phyloP scores from a whole-genome alignment of 2,797 vertebrate genomes.

The Sus cebifrons region DNA sequence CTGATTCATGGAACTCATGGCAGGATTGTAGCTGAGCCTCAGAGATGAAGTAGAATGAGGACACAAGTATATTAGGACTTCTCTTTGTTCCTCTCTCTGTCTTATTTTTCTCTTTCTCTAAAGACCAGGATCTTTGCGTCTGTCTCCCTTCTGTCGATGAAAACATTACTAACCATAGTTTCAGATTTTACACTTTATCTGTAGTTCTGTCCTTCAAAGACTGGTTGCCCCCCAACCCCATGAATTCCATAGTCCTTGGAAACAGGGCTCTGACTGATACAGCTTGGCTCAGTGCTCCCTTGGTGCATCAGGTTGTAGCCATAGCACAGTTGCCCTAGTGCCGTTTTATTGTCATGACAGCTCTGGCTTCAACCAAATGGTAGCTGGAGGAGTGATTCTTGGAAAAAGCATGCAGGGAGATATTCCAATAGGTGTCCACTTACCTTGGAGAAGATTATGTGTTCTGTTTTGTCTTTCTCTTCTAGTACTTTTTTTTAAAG shows the following conservation, averaged over 20 bases:
- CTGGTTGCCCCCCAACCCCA: neutral
- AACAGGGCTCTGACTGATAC: neutral
- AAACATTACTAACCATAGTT: neutral
- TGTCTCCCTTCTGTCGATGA: neutral
- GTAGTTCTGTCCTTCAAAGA: too few species aligned
- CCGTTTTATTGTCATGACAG: neutral
- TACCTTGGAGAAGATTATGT: neutral
- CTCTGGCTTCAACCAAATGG: neutral
- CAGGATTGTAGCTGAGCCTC: neutral
- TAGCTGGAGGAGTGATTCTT: neutral
- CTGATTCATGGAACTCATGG: neutral
- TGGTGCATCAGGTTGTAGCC: neutral
- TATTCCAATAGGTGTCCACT: neutral
- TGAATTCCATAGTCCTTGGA: neutral
- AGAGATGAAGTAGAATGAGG: neutral
- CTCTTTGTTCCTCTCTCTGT: neutral
- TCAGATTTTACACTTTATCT: neutral
- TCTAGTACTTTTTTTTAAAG: neutral
- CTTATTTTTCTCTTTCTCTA: neutral
- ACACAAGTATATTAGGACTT: neutral
- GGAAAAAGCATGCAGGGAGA: neutral
- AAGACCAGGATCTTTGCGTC: neutral
- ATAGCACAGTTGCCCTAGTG: neutral
- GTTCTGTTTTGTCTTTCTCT: neutral
- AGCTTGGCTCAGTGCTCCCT: too few species aligned